Base-by-base conservation (phyloP, 1,140 invertebrate genomes). In the Meloidogyne floridensis region DNA sequence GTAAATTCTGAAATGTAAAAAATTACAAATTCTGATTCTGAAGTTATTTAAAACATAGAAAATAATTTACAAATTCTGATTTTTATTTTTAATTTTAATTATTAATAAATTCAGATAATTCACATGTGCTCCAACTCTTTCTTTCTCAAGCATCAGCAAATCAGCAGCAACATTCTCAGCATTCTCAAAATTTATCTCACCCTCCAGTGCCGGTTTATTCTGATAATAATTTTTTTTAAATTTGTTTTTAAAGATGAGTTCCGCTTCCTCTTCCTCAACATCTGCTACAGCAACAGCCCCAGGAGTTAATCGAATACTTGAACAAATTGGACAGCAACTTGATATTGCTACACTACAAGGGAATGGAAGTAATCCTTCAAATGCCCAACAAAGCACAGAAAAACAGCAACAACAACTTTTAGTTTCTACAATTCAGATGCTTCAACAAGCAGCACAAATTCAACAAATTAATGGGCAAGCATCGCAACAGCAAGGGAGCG, bases 91-190 rank as follows among this genome's bases (percentile, higher is more conserved):
- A 65, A 10, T 8, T 69, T 78, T 70, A 8, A 77, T 78, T 18
- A 70, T 18, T 13, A 78, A 8, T 42, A 15, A 71, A 71, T n/a
- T n/a, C 32, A 79, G 77, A 79, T 71, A 79, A 72, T 53, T 32
- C 59, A 18, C 77, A 79, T 18, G 72, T 79, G 77, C 65, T 79
- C 43, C 77, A 79, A 79, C 20, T 79, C 7, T 79, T 79, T 71
- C 65, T 79, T 69, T 54, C 77, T 51, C 75, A 76, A 65, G 75
- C 54, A 42, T 42, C 54, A 18, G 51, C 42, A 69, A 79, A 71
- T 53, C 76, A 32, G 8, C 65, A 42, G 20, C 77, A 72, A 51
- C 77, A 79, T 8, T 43, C 47, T 43, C 77, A 79, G 65, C 72
- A 47, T 51, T 54, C 53, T 11, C 72, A 47, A 7, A 74, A 54